phyloP scores from a whole-genome alignment of 2,113 vertebrate genomes.

The Anhinga rufa region DNA sequence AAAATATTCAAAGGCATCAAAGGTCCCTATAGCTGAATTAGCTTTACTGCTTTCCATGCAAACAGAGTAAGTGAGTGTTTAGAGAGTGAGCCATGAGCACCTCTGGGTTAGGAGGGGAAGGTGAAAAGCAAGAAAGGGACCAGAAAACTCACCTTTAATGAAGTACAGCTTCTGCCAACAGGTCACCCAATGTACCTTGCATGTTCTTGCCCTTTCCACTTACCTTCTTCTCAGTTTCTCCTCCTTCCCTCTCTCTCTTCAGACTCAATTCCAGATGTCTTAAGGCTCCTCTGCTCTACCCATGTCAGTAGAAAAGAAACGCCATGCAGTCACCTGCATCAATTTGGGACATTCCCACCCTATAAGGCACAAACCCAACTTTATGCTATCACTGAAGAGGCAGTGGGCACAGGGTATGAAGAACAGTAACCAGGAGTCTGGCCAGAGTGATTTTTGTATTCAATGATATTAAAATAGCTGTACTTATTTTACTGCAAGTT shows the following conservation, averaged over 20 bases:
- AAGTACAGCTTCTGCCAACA: not conserved
- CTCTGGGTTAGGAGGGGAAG: not conserved
- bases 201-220: not conserved
- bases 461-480: not conserved
- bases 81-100: not conserved
- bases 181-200: not conserved
- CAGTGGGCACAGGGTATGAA: accelerated
- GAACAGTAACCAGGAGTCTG: not conserved
- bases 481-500: not conserved
- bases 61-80: not conserved
- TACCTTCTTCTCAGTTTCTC: not conserved
- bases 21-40: not conserved
- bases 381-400: not conserved
- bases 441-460: not conserved
- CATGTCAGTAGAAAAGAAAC: not conserved
- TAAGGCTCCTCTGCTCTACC: not conserved
- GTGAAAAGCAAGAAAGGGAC: not conserved
- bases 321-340: not conserved
- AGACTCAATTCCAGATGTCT: not conserved
- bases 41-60: not conserved
- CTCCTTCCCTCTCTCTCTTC: not conserved
- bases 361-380: not conserved
- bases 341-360: not conserved
- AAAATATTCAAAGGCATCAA: not conserved
- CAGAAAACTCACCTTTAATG: not conserved